Evolutionary conservation across 1,140 invertebrate genomes (phyloP).

Genomic region (Drosophila burlai): DNA sequence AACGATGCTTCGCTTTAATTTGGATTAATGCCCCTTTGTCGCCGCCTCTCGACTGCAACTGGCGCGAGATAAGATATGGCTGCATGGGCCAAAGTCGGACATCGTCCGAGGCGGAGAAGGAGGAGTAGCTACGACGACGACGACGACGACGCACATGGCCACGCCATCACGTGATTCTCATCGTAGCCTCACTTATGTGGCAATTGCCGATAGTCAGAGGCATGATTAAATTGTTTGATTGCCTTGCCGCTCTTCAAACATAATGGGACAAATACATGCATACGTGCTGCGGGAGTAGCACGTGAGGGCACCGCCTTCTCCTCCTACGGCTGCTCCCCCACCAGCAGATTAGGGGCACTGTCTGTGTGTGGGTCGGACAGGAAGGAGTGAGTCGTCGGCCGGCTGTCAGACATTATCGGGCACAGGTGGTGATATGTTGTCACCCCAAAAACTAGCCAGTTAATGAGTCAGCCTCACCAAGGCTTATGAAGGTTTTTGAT

Average conservation of each 20-base stretch:
- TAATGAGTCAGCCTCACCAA: conserved; percentile 8
- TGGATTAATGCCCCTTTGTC: conserved; percentile 45
- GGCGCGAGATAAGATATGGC: conserved; percentile 43
- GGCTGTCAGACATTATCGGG: conserved; percentile 6
- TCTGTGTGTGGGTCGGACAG: neutral
- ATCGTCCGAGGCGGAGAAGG: conserved; percentile 19
- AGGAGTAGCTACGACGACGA: neutral
- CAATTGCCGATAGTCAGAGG: conserved; percentile 64
- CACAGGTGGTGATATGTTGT: conserved; percentile 13
- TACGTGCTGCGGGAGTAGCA: conserved; percentile 9
- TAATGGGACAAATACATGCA: conserved; percentile 18
- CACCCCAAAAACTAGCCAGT: conserved; percentile 9
- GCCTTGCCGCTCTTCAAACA: conserved; percentile 59
- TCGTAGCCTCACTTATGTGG: conserved; percentile 58
- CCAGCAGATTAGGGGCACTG: conserved; percentile 24
- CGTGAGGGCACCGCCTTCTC: conserved; percentile 5
- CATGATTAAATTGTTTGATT: conserved; percentile 76
- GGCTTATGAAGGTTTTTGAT: neutral
- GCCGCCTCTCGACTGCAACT: conserved; percentile 19
- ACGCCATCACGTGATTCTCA: conserved; percentile 69
- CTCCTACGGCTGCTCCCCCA: neutral
- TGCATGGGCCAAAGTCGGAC: conserved; percentile 46
- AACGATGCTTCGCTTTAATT: conserved; percentile 53
- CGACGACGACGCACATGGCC: conserved; percentile 38
- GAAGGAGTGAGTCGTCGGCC: conserved; percentile 7